Evolutionary conservation across 2,888 invertebrate genomes (phyloP), one percentile per base, ranked within the genome.

Genomic region (Monoplex corrugatus): DNA sequence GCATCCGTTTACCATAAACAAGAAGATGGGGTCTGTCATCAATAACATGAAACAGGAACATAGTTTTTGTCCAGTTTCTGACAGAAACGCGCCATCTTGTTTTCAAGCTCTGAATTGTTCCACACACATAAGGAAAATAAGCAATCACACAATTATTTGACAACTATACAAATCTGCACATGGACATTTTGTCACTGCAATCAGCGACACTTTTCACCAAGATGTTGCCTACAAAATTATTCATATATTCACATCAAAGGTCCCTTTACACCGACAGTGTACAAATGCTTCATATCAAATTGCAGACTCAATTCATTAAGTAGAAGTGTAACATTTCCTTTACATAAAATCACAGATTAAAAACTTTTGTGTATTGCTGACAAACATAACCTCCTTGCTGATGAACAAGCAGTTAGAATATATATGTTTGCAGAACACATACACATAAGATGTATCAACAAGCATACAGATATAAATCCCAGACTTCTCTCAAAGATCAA

Each of bases 181-280:
- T 45, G 19, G 44, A 43, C 44, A 75, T 35, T 80, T 43, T 43
- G 35, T 35, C 13, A 10, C 19, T 6, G 28, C 23, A 75, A 43
- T 23, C 40, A 8, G 5, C 40, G 78, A 43, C 78, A 80, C 16
- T n/a, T n/a, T 28, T 80, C 78, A 80, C 23, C 78, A 80, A 80
- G 43, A 43, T 43, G 28, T 43, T 32, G 40, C 10, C 78, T 80
- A 43, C 40, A 80, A 80, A 80, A 35, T 75, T 35, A 23, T 80
- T 43, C 43, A 80, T 43, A 80, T 32, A 84, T 57, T 19, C 50
- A 84, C 84, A 84, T 84, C 43, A 57, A 50, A 84, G 84, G 84
- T 84, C 84, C 84, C 84, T 84, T 84, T 45, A 84, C 84, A 84
- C 38, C 38, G 45, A 45, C 78, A 45, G 82, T 45, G 82, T 44